These are phyloP conservation scores for Leptinotarsa texana DNA, from an alignment of 1,140 invertebrate species.

Conservation along the genomic window DNA sequence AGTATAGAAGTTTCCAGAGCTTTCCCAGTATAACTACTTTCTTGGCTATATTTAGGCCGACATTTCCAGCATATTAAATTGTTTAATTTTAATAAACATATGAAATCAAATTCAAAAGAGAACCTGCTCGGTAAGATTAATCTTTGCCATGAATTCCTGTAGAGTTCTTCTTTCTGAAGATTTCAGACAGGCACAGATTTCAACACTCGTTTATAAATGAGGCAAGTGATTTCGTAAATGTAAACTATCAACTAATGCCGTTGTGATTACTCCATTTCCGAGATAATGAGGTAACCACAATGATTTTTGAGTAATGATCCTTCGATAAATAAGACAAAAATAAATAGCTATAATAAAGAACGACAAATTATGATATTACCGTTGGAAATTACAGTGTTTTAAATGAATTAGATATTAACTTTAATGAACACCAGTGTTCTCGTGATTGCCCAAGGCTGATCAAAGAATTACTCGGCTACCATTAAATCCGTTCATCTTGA, in stretches of 20 bases:
- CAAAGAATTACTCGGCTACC: slow-evolving; percentile 41
- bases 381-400: slow-evolving; percentile 39
- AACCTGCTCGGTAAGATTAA: too few species aligned
- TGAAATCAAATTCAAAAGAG: too few species aligned
- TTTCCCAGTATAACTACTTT: too few species aligned
- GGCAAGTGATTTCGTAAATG: slow-evolving; percentile 1
- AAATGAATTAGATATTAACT: slow-evolving; percentile 42
- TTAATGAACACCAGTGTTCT: slow-evolving; percentile 37
- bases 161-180: too few species aligned
- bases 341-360: slow-evolving; percentile 12
- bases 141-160: too few species aligned
- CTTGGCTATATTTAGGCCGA: too few species aligned
- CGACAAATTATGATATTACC: slow-evolving; percentile 20
- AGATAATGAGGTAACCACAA: slow-evolving; percentile 10
- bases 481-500: slow-evolving; percentile 38
- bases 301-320: slow-evolving; percentile 11
- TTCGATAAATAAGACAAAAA: slow-evolving; percentile 14
- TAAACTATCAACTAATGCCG: neutral
- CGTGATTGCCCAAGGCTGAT: slow-evolving; percentile 38
- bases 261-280: slow-evolving; percentile 7
- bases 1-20: too few species aligned
- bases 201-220: neutral
- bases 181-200: neutral
- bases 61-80: too few species aligned
- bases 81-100: too few species aligned